phyloP scores from a whole-genome alignment of 2,888 invertebrate species.

The Esperia sulphurella region DNA sequence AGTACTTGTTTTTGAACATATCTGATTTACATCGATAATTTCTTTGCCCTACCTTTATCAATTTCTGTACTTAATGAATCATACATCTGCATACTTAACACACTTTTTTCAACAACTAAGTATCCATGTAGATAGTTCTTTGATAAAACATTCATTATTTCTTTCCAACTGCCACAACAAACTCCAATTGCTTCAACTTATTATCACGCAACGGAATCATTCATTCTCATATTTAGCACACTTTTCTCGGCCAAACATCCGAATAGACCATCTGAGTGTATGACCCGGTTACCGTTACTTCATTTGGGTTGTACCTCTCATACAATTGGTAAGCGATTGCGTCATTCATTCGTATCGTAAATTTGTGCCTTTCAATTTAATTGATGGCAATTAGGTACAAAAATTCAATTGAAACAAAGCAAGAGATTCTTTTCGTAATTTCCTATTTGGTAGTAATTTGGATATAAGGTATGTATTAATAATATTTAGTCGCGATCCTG shows the following conservation, averaged over 20 bases:
- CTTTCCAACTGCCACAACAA: not conserved
- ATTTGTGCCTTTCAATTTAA: conserved; percentile 4
- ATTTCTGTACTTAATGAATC: too few species aligned
- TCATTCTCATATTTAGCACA: conserved; percentile 6
- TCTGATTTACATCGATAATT: too few species aligned
- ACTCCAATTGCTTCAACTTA: not conserved
- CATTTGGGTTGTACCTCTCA: not conserved
- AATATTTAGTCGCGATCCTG: too few species aligned
- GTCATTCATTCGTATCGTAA: not conserved
- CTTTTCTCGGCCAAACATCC: not conserved
- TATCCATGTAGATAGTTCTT: too few species aligned
- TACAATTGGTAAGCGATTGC: not conserved
- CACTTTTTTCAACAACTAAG: too few species aligned
- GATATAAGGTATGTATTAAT: too few species aligned
- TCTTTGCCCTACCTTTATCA: too few species aligned
- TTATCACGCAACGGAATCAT: conserved; percentile 6
- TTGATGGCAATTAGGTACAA: not conserved
- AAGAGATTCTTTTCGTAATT: too few species aligned
- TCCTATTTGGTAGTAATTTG: too few species aligned
- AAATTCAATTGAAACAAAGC: not conserved
- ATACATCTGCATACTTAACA: too few species aligned
- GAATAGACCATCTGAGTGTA: conserved; percentile 16
- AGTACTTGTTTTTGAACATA: too few species aligned
- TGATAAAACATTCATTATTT: not conserved
- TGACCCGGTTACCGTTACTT: conserved; percentile 18